phyloP scores from a whole-genome alignment of 2,888 invertebrate species.

The Acheta domesticus region DNA sequence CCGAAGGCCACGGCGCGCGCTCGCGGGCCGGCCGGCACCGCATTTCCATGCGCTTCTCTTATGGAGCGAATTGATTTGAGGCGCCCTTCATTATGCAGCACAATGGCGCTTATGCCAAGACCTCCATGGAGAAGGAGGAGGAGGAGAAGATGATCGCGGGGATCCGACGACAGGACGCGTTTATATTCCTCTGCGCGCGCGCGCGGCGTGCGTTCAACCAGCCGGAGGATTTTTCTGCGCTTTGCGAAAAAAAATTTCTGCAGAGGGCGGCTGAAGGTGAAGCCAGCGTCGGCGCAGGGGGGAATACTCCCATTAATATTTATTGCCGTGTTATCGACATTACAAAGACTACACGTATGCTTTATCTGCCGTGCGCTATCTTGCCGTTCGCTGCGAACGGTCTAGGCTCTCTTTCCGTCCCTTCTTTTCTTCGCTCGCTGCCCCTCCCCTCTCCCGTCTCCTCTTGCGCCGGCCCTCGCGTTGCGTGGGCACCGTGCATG shows the following conservation, averaged over 20 bases:
- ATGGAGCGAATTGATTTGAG: neutral
- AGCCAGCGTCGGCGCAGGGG: neutral
- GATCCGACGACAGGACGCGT: no score
- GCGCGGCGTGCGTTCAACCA: neutral
- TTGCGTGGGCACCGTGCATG: no score
- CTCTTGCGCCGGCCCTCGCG: neutral
- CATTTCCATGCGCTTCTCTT: neutral
- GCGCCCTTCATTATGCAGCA: neutral
- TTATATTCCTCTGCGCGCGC: no score
- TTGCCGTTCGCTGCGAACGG: neutral
- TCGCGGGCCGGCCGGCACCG: neutral
- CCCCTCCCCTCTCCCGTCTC: neutral
- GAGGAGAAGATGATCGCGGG: no score
- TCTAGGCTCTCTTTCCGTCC: neutral
- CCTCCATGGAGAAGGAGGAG: no score
- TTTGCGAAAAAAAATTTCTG: neutral
- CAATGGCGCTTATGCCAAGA: no score
- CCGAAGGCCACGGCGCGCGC: no score
- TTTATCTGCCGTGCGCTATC: neutral
- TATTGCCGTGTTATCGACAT: neutral
- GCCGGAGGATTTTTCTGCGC: neutral
- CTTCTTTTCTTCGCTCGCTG: neutral
- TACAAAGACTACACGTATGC: neutral
- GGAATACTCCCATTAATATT: conserved; percentile 18
- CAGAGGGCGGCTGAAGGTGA: neutral